A percentile compares a stretch with the other conserved stretches of the same genome.
These are phyloP conservation scores for Atlantisia rogersi DNA, from an alignment of 2,113 vertebrate species.

Conservation along the genomic window DNA sequence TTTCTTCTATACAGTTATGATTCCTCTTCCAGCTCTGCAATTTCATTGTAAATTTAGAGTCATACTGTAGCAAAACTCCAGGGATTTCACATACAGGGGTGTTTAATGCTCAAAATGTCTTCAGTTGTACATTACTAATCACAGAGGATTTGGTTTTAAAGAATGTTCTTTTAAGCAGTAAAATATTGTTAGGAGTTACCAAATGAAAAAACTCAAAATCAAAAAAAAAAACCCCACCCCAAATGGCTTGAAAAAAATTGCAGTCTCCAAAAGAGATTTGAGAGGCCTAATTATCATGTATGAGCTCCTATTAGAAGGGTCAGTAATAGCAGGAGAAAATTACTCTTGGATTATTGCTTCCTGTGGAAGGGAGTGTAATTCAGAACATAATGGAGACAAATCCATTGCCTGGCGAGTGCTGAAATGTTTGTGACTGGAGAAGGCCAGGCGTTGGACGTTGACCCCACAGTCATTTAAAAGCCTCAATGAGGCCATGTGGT, in stretches of 20 bases:
- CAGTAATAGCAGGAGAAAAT: conserved; percentile 1
- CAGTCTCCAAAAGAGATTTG: not conserved
- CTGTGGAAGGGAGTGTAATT: not conserved
- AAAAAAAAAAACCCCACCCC: not conserved
- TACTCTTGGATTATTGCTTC: conserved; percentile 39
- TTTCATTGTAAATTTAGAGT: conserved; percentile 12
- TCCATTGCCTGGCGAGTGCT: not conserved
- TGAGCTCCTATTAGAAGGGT: not conserved
- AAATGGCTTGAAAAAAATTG: not conserved
- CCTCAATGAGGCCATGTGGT: not conserved
- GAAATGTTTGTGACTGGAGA: conserved; percentile 12
- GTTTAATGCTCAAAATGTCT: conserved; percentile 54
- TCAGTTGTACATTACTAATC: conserved; percentile 29
- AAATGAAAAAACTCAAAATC: not conserved
- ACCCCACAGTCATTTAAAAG: not conserved
- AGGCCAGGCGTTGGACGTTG: not conserved
- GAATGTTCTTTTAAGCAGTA: not conserved
- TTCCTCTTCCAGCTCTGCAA: conserved; percentile 18
- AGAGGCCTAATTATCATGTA: not conserved
- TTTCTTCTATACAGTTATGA: not conserved
- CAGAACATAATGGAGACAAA: not conserved
- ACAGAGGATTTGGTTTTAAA: conserved; percentile 24
- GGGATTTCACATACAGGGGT: conserved; percentile 4
- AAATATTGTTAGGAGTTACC: not conserved
- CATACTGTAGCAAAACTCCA: not conserved